These are phyloP conservation scores for Corythornis cristatus DNA, from an alignment of 2,113 vertebrate species.

Conservation along the genomic window DNA sequence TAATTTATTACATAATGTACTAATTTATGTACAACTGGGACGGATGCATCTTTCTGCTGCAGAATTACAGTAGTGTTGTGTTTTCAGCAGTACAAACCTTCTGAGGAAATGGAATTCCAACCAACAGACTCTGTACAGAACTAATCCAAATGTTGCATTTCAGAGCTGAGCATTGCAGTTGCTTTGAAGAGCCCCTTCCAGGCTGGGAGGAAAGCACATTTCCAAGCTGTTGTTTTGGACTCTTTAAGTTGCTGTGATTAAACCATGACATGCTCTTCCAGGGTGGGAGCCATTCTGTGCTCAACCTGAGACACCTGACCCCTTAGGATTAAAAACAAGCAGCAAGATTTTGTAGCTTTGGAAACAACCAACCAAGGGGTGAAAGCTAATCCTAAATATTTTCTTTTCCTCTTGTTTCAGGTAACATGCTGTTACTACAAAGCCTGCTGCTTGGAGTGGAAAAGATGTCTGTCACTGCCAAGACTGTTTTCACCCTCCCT, in stretches of 20 bases:
- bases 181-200: neutral
- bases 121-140: neutral
- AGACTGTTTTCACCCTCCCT: neutral
- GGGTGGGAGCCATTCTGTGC: neutral
- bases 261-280: neutral
- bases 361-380: neutral
- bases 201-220: neutral
- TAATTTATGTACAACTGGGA: neutral
- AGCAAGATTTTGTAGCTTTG: neutral
- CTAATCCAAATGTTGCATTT: neutral
- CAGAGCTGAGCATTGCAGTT: neutral
- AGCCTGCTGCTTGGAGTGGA: neutral
- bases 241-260: neutral
- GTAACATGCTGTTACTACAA: neutral
- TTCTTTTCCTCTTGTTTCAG: neutral
- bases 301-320: neutral
- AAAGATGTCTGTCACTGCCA: neutral
- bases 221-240: neutral
- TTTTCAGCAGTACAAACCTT: neutral
- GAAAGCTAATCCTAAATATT: neutral
- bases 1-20: too few relatives aligned
- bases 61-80: neutral
- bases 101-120: neutral
- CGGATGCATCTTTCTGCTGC: neutral
- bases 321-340: neutral